Evolutionary conservation across 2,113 vertebrate genomes (phyloP), one percentile per base, ranked within the genome.

Genomic region (Micromys minutus): DNA sequence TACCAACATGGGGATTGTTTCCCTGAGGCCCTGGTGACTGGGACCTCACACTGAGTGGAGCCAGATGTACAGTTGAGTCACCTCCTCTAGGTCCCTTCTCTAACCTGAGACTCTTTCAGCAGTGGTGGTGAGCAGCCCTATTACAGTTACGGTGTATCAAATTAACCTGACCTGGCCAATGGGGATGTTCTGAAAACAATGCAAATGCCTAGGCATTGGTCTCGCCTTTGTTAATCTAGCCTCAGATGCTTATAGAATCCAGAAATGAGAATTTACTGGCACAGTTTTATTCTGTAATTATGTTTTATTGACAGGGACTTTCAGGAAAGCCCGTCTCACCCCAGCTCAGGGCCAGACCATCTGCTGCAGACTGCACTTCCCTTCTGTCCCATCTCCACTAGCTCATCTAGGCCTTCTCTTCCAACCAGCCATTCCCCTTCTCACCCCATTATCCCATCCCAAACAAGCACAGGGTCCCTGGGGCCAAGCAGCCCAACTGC

Each of bases 221-320:
- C 84, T 67, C 69, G 45, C 63, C 31, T 52, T 69, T 50, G 57
- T 42, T 83, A 83, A 42, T 83, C 10, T 36, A 36, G 29, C 42
- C 10, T 34, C 31, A n/a, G 7, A 45, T 50, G 31, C 61, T 87
- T 69, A 84, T 34, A 24, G 26, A 47, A 84, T 31, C 21, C 16
- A 36, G 39, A 52, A 24, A 22, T 69, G n/a, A 81, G 57, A 83
- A 74, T 26, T 74, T 59, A 59, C 21, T n/a, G 34, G 29, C 63
- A n/a, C 5, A 34, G 61, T n/a, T 26, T 87, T 87, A 36, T 87
- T 87, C 52, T 50, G 19, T 36, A 47, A 88, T 42, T 1, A 63
- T 94, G 92, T 86, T 61, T 91, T 72, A 81, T 81, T 31, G 89
- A 22, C 83, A 47, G 76, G 34, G 16, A 1, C 12, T 85, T 94